Evolutionary conservation across 1,140 invertebrate species (phyloP).

Genomic region (Drosophila funebris): DNA sequence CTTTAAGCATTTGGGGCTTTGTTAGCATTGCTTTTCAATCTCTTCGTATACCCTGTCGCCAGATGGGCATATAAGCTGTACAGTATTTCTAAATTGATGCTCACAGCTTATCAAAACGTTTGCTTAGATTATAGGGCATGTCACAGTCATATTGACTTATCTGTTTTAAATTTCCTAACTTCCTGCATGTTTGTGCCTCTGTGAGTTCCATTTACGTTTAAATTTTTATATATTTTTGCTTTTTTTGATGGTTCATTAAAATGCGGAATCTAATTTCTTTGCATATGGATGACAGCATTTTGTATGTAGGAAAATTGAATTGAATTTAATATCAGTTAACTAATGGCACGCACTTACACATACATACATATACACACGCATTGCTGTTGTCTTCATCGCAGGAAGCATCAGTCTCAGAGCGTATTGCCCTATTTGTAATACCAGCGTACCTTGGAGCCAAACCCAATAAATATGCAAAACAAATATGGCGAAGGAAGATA

Average conservation of each 20-base stretch:
- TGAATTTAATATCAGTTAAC: conserved; percentile 79
- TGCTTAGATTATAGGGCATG: conserved; percentile 2
- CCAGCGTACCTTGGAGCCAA: conserved; percentile 7
- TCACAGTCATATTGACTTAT: background rate
- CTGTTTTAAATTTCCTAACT: background rate
- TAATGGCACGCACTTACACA: conserved; percentile 47
- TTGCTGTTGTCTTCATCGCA: background rate
- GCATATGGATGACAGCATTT: conserved; percentile 32
- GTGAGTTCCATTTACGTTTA: conserved; percentile 56
- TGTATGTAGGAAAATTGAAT: conserved; percentile 59
- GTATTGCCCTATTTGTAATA: conserved; percentile 18
- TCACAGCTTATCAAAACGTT: background rate
- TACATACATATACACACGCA: background rate
- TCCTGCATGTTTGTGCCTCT: no score
- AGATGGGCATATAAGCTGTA: background rate
- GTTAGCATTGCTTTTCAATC: conserved; percentile 70
- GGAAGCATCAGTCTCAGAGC: background rate
- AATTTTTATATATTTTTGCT: conserved; percentile 58
- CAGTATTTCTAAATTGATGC: background rate
- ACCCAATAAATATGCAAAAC: conserved; percentile 68
- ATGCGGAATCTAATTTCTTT: conserved; percentile 71
- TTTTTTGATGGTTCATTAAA: conserved; percentile 76
- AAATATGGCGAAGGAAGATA: conserved; percentile 68
- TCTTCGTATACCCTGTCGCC: conserved; percentile 12
- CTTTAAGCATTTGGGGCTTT: conserved; percentile 77